These are phyloP conservation scores for Ceuthmochares aereus DNA, from an alignment of 2,113 vertebrate species.

Conservation along the genomic window DNA sequence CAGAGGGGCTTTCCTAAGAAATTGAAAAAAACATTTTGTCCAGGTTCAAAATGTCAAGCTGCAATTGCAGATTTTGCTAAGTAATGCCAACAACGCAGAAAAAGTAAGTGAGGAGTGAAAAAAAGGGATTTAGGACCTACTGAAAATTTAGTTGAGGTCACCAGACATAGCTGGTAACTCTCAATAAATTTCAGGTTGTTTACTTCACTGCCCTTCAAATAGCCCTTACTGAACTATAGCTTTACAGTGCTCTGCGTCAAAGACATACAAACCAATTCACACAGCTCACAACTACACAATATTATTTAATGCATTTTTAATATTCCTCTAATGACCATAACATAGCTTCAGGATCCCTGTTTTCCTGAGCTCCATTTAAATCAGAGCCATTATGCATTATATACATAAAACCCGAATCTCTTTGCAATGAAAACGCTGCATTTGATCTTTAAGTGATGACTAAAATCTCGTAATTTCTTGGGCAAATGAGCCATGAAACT, in stretches of 20 bases:
- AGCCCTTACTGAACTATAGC: background rate
- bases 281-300: background rate
- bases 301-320: slow-evolving; percentile 7
- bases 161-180: background rate
- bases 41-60: background rate
- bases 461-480: slow-evolving; percentile 56
- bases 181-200: background rate
- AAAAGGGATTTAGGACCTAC: background rate
- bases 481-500: slow-evolving; percentile 55
- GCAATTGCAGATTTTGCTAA: background rate
- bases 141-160: background rate
- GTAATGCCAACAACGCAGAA: background rate
- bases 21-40: background rate
- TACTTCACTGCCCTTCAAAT: background rate
- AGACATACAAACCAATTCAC: background rate
- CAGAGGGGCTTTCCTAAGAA: background rate
- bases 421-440: slow-evolving; percentile 16
- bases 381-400: background rate
- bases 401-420: background rate
- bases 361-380: slow-evolving; percentile 12
- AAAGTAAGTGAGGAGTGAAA: background rate
- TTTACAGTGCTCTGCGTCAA: background rate
- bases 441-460: slow-evolving; percentile 32
- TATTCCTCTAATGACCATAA: background rate
- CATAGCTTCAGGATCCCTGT: background rate